A percentile compares a stretch with the other conserved stretches of the same genome.
phyloP scores from a whole-genome alignment of 2,797 vertebrate species.

The Enteromius radiatus region DNA sequence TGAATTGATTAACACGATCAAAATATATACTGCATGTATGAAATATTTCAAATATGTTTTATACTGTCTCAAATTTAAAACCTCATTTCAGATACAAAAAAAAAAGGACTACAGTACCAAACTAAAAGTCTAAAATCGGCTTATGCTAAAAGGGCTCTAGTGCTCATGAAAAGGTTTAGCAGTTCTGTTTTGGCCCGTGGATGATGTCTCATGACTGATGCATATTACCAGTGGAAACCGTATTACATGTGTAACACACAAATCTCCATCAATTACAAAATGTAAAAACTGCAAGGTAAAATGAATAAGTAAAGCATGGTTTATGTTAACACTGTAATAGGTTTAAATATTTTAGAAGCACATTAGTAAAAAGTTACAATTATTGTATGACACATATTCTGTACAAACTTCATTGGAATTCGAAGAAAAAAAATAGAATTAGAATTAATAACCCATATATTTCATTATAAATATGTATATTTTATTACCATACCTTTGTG shows the following conservation, averaged over 20 bases:
- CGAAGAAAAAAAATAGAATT: too few relatives aligned
- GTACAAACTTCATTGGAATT: background rate
- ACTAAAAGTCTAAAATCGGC: background rate
- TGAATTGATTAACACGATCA: background rate
- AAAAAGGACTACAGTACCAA: background rate
- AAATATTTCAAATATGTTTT: background rate
- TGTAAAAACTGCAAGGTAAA: background rate
- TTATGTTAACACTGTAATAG: background rate
- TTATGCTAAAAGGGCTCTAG: conserved; percentile 6
- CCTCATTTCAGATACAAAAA: conserved; percentile 4
- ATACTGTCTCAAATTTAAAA: background rate
- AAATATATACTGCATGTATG: background rate
- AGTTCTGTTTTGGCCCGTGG: background rate
- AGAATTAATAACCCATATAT: background rate
- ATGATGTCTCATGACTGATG: conserved; percentile 12
- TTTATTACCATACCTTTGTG: conserved; percentile 71
- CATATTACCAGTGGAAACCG: conserved; percentile 16
- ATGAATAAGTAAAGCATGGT: background rate
- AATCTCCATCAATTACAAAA: background rate
- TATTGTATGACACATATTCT: background rate
- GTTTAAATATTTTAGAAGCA: background rate
- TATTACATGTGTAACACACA: conserved; percentile 3
- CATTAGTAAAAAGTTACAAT: background rate
- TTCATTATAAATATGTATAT: background rate
- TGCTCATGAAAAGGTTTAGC: conserved; percentile 16